phyloP scores from a whole-genome alignment of 2,113 vertebrate species.

The Blennius ocellaris region DNA sequence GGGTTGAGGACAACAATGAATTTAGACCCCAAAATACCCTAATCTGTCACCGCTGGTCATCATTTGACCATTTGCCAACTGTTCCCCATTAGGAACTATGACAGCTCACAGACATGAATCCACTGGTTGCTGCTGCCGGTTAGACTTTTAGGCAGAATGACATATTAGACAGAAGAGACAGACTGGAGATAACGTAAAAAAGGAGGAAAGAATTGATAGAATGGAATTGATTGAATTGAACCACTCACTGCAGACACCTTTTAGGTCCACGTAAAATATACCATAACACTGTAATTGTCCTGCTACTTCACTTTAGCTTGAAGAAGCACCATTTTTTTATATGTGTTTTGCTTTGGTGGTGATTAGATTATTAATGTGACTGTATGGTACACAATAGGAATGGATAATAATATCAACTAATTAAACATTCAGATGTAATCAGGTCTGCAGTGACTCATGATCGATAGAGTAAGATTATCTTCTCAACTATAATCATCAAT shows the following conservation, averaged over 20 bases:
- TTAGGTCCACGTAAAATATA: no score
- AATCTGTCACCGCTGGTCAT: slow-evolving; percentile 42
- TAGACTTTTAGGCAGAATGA: not conserved
- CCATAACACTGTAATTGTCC: no score
- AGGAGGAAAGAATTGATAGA: no score
- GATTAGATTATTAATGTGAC: no score
- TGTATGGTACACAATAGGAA: no score
- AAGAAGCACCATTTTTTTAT: no score
- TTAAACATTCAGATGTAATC: not conserved
- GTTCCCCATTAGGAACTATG: slow-evolving; percentile 34
- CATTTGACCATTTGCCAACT: slow-evolving; percentile 51
- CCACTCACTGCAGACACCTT: no score
- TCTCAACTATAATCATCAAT: no score
- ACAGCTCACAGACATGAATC: slow-evolving; percentile 11
- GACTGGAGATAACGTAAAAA: not conserved
- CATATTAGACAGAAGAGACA: not conserved
- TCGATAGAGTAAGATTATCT: not conserved
- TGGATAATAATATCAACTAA: not conserved
- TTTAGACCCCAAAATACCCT: slow-evolving; percentile 39
- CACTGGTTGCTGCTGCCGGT: not conserved
- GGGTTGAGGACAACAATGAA: slow-evolving; percentile 43
- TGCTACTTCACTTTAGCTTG: no score
- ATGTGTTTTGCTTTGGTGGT: no score
- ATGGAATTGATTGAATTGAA: no score
- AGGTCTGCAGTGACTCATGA: not conserved